Conservation (phyloP, 2,113 vertebrate species). For the Sus scrofa region DNA sequence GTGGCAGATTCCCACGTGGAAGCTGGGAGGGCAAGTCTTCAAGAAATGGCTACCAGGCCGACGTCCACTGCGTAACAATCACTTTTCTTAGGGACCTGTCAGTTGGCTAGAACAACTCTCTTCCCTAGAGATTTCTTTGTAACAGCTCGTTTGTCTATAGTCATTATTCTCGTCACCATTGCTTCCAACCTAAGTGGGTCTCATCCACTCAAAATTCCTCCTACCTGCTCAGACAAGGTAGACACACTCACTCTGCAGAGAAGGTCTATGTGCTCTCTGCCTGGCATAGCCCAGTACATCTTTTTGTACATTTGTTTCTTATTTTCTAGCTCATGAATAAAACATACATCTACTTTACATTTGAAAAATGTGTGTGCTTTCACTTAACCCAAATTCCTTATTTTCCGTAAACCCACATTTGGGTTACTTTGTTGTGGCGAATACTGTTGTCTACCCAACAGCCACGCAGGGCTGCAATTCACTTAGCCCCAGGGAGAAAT, state of each 20-base stretch:
- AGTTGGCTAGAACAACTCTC: neutral
- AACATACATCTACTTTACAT: conserved; percentile 72
- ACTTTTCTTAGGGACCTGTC: neutral
- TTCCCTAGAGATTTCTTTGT: neutral
- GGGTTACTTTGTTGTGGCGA: conserved; percentile 64
- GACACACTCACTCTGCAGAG: neutral
- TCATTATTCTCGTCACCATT: neutral
- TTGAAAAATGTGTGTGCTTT: conserved; percentile 79
- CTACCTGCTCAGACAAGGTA: neutral
- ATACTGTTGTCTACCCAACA: neutral
- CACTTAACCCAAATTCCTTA: conserved; percentile 79
- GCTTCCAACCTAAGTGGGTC: neutral
- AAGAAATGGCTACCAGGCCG: neutral
- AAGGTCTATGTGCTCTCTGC: neutral
- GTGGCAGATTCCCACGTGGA: neutral
- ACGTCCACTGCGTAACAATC: accelerated
- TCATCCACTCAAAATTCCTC: neutral
- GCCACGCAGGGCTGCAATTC: neutral
- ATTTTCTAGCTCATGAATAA: conserved; percentile 80
- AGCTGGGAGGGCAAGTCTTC: neutral
- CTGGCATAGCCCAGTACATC: neutral
- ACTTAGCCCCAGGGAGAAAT: neutral
- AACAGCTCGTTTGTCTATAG: neutral
- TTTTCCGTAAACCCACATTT: conserved; percentile 74
- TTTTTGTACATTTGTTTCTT: conserved; percentile 78